Evolutionary conservation across 1,140 invertebrate genomes (phyloP).

Genomic region (Steinernema khuongi): DNA sequence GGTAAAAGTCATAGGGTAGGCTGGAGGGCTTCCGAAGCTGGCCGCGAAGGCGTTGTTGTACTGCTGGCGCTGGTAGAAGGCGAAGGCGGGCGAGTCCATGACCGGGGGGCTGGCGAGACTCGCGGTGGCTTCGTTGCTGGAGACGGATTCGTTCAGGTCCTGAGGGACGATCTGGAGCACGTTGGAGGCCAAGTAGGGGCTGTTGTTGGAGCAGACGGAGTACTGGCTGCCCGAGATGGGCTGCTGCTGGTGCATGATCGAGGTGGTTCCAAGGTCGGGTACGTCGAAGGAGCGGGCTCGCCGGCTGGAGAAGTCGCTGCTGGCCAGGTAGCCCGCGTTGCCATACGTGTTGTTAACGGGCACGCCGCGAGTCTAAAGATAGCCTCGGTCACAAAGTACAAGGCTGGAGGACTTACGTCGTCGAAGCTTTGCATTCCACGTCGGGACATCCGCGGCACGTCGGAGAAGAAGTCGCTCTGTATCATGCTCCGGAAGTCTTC

Average conservation of each 20-base stretch:
- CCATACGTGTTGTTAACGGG: too few species aligned
- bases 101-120: background rate
- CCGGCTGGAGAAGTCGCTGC: background rate
- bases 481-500: background rate
- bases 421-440: conserved; percentile 8
- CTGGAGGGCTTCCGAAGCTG: background rate
- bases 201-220: background rate
- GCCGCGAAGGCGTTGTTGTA: background rate
- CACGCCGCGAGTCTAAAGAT: background rate
- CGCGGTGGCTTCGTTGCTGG: background rate
- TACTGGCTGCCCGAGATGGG: background rate
- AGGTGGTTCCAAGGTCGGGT: background rate
- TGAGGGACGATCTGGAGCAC: background rate
- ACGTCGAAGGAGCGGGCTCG: background rate
- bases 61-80: background rate
- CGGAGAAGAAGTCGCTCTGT: background rate
- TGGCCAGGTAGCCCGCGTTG: background rate
- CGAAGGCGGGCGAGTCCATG: background rate
- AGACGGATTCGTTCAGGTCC: background rate
- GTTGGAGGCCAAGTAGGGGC: background rate
- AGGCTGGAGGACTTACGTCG: background rate
- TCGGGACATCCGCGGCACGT: background rate
- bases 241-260: background rate
- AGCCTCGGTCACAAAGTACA: background rate
- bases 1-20: background rate